Conservation (phyloP, 2,888 invertebrate species). For the Pachydiplax longipennis region DNA sequence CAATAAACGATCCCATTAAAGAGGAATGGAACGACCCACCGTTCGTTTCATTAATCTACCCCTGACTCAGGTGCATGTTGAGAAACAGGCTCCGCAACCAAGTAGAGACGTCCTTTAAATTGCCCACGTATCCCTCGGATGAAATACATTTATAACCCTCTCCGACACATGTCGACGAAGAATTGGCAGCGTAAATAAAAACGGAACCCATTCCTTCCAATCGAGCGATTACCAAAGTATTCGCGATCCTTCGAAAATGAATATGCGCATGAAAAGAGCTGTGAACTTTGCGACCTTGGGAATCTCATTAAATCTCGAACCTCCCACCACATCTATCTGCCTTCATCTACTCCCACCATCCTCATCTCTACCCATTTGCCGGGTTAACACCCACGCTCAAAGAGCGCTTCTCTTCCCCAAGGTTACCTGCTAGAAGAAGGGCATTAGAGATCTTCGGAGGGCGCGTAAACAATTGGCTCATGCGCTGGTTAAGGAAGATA, state of each 20-base stretch:
- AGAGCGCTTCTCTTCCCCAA: neutral
- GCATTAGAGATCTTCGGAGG: neutral
- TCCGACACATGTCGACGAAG: neutral
- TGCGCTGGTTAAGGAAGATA: too few relatives aligned
- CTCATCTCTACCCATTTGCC: neutral
- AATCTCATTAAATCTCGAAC: constrained; percentile 12
- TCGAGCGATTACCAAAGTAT: neutral
- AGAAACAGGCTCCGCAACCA: neutral
- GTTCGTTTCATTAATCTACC: neutral
- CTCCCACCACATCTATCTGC: neutral
- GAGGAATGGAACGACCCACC: neutral
- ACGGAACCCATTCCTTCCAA: neutral
- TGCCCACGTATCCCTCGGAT: neutral
- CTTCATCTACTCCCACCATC: neutral
- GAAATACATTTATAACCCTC: neutral
- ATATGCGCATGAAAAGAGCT: neutral
- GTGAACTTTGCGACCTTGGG: constrained; percentile 35
- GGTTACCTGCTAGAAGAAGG: neutral
- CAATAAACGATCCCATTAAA: neutral
- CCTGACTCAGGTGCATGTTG: neutral
- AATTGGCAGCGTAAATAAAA: neutral
- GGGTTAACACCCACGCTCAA: constrained; percentile 7
- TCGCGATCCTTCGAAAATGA: neutral
- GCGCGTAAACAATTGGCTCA: constrained; percentile 3
- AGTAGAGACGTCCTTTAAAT: neutral